A percentile compares a stretch with the other conserved stretches of the same genome.
Evolutionary conservation across 2,797 vertebrate genomes (phyloP).

Genomic region (Microctenopoma steveboyesi): DNA sequence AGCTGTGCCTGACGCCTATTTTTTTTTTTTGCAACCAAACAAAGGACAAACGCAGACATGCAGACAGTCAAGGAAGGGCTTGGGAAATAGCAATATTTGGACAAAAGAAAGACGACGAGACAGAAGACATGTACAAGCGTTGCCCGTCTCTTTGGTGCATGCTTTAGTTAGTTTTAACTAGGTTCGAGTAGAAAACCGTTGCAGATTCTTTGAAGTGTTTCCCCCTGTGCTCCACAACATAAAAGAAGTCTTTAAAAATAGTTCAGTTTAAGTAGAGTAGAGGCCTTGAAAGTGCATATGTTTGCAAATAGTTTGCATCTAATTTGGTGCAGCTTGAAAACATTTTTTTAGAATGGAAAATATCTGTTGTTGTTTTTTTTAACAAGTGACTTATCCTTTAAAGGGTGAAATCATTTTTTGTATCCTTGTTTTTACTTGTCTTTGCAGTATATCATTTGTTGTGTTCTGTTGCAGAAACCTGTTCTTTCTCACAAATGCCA

Average conservation of each 20-base stretch:
- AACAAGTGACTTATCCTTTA: slow-evolving; percentile 25
- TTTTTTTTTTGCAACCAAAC: neutral
- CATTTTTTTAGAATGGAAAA: slow-evolving; percentile 46
- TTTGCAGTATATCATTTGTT: neutral
- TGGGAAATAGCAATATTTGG: slow-evolving; percentile 23
- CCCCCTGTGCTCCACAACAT: slow-evolving; percentile 51
- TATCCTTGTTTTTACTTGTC: neutral
- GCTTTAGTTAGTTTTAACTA: slow-evolving; percentile 53
- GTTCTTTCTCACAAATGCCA: slow-evolving; percentile 14
- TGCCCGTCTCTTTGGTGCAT: slow-evolving; percentile 53
- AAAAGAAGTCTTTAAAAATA: slow-evolving; percentile 59
- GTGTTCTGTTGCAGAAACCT: neutral
- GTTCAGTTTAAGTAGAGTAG: slow-evolving; percentile 71
- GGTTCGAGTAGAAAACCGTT: slow-evolving; percentile 45
- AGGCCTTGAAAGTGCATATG: slow-evolving; percentile 68
- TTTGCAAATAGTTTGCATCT: slow-evolving; percentile 78
- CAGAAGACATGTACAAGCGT: slow-evolving; percentile 25
- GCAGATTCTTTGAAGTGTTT: slow-evolving; percentile 71
- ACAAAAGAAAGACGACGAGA: slow-evolving; percentile 25
- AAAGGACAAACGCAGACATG: neutral
- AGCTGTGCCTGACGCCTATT: neutral
- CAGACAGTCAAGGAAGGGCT: neutral
- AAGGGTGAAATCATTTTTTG: slow-evolving; percentile 21
- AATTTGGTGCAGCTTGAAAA: slow-evolving; percentile 59
- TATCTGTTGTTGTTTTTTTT: slow-evolving; percentile 40